Conservation (phyloP, 2,113 vertebrate species). For the Mormoops blainvillei region DNA sequence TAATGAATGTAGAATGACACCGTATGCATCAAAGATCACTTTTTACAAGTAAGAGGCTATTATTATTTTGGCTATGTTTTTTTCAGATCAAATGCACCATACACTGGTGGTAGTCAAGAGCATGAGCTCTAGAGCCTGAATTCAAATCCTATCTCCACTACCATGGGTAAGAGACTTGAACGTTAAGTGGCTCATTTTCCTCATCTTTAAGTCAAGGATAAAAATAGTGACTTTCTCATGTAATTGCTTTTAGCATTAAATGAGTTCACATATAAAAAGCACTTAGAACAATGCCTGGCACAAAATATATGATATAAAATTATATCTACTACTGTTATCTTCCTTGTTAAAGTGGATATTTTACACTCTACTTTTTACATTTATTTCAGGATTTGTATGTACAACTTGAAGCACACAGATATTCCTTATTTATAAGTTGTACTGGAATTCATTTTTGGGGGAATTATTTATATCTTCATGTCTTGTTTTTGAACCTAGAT, state of each 20-base stretch:
- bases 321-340: slow-evolving; percentile 9
- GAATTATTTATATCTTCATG: neutral
- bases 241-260: slow-evolving; percentile 17
- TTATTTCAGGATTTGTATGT: neutral
- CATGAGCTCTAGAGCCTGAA: neutral
- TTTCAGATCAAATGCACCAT: neutral
- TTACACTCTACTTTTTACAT: neutral
- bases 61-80: neutral
- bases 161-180: neutral
- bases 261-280: neutral
- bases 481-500: neutral
- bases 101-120: neutral
- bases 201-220: neutral
- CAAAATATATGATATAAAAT: neutral
- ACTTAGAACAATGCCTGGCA: slow-evolving; percentile 21
- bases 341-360: neutral
- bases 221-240: neutral
- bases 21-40: neutral
- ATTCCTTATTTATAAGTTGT: neutral
- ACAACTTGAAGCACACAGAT: neutral
- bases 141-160: neutral
- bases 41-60: neutral
- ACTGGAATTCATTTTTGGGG: neutral
- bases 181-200: neutral
- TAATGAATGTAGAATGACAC: neutral